Conservation (phyloP, 1,140 invertebrate species). For the Orius insidiosus region DNA sequence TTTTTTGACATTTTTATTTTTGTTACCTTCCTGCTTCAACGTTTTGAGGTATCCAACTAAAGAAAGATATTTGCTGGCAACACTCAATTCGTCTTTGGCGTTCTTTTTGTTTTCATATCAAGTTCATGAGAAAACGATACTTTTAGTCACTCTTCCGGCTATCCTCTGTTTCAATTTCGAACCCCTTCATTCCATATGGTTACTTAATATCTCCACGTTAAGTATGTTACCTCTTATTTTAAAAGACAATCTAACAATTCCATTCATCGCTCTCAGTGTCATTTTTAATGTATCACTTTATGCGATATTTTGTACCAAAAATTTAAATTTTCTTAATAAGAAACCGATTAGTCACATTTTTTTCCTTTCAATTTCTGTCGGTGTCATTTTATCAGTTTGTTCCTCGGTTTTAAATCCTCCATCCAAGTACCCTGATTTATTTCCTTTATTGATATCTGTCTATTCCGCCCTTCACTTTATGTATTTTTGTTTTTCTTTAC, state of each 20-base stretch:
- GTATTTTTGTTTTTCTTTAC: constrained; percentile 71
- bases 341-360: constrained; percentile 25
- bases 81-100: constrained; percentile 68
- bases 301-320: constrained; percentile 2
- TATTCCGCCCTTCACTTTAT: constrained; percentile 74
- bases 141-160: constrained; percentile 69
- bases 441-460: constrained; percentile 59
- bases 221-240: constrained; percentile 81
- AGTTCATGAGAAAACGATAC: constrained; percentile 94
- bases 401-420: constrained; percentile 48
- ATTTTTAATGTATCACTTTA: constrained; percentile 28
- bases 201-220: constrained; percentile 62
- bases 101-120: constrained; percentile 97
- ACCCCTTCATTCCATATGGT: constrained; percentile 65
- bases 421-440: constrained; percentile 61
- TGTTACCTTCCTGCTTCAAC: constrained; percentile 56
- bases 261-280: constrained; percentile 41
- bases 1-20: constrained; percentile 41
- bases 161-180: constrained; percentile 51
- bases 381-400: constrained; percentile 37
- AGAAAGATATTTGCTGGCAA: constrained; percentile 47
- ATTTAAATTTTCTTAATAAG: constrained; percentile 1
- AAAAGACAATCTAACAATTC: constrained; percentile 60
- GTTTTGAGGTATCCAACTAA: constrained; percentile 52
- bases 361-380: constrained; percentile 39